Percentiles rank a stretch among this genome's conserved stretches.
phyloP scores from a whole-genome alignment of 2,113 vertebrate genomes.

The Sus scrofa region T2T-Sscrofa CM000819.6:83368001-83368500 shows the following conservation, averaged over 20 bases:
- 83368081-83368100: not conserved
- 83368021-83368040: not conserved
- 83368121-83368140: not conserved
- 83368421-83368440: too few species aligned
- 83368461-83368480: not conserved
- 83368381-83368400: not conserved
- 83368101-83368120: not conserved
- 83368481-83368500: not conserved
- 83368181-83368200: not conserved
- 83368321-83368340: not conserved
- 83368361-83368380: not conserved
- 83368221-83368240: not conserved
- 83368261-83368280: not conserved
- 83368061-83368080: not conserved
- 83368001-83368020: not conserved
- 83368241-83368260: not conserved
- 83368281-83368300: not conserved
- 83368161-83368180: not conserved
- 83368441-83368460: too few species aligned
- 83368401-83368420: not conserved
- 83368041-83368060: not conserved
- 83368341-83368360: not conserved
- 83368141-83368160: slow-evolving; percentile 37
- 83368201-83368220: not conserved
- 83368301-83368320: not conserved